phyloP scores from a whole-genome alignment of 2,113 vertebrate genomes.

The Clinocottus analis region DNA sequence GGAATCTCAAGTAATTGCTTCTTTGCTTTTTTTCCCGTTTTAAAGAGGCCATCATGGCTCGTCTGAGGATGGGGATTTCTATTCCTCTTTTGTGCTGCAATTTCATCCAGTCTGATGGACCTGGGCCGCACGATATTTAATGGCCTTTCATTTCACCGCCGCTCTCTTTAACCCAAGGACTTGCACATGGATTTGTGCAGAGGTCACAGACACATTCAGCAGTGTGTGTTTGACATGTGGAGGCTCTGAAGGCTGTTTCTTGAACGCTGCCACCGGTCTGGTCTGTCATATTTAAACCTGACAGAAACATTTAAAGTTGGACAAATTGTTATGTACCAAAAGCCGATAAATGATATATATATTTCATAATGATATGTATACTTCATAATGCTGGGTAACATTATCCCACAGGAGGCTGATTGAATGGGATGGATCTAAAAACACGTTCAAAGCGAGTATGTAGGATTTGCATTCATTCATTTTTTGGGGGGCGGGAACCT shows the following conservation, averaged over 20 bases:
- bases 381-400: not conserved
- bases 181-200: not conserved
- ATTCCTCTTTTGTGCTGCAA: conserved; percentile 60
- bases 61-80: conserved; percentile 50
- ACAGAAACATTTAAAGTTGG: not conserved
- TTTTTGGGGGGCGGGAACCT: too few relatives aligned
- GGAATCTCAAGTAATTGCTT: conserved; percentile 66
- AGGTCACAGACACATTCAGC: conserved; percentile 1
- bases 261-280: not conserved
- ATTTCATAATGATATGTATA: not conserved
- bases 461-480: not conserved
- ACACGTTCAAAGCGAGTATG: not conserved
- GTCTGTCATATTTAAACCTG: not conserved
- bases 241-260: not conserved
- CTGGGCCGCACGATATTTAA: conserved; percentile 48
- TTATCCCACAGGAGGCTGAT: not conserved
- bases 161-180: conserved; percentile 7
- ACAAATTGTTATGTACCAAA: not conserved
- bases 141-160: conserved; percentile 33
- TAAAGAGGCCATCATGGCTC: conserved; percentile 58
- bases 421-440: not conserved
- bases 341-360: too few relatives aligned
- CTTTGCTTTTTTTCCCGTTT: too few relatives aligned
- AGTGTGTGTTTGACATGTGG: not conserved
- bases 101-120: conserved; percentile 46